Base-by-base conservation (phyloP, 2,888 invertebrate genomes). In the Aradus depressus region DNA sequence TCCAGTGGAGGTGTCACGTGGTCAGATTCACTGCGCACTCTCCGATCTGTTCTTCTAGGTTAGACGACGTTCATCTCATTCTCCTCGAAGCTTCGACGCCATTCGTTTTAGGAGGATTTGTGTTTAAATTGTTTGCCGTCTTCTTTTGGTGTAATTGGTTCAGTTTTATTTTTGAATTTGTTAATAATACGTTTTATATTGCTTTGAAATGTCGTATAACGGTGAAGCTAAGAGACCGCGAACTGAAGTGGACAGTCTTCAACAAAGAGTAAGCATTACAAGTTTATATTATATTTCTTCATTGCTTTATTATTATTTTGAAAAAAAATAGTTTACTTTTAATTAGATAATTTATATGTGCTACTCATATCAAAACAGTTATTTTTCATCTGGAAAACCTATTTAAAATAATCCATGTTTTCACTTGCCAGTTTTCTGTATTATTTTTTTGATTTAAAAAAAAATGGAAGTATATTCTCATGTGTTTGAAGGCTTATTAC, bases 191-290 rank as follows among this genome's bases (percentile, higher is more conserved):
- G n/a, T n/a, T n/a, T n/a, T 44, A 16, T 21, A 8, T 8, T 18
- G 12, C 4, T n/a, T 16, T 18, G 28, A 48, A 22, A 70, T 70
- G 70, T 69, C 70, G 63, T 70, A 68, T 66, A 70, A 70, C 65
- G 70, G 70, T 56, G 70, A 70, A 62, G 68, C 68, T 44, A 70
- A 70, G 63, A 66, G 70, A 60, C 68, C 68, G 58, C 65, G 69
- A 32, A 57, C 57, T 19, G 58, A 59, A 37, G 31, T 51, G 44
- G 56, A 53, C 19, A 44, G 47, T 25, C 22, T 48, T 35, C 53
- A 39, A 25, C 51, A 48, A 25, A 42, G 58, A 50, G 58, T 58
- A 41, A 51, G 55, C 50, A 21, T 25, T 26, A 19, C 8, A n/a
- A n/a, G n/a, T n/a, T n/a, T n/a, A n/a, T n/a, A n/a, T n/a, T n/a